Evolutionary conservation across 2,888 invertebrate genomes (phyloP).

Genomic region (Pasiphila rectangulata): DNA sequence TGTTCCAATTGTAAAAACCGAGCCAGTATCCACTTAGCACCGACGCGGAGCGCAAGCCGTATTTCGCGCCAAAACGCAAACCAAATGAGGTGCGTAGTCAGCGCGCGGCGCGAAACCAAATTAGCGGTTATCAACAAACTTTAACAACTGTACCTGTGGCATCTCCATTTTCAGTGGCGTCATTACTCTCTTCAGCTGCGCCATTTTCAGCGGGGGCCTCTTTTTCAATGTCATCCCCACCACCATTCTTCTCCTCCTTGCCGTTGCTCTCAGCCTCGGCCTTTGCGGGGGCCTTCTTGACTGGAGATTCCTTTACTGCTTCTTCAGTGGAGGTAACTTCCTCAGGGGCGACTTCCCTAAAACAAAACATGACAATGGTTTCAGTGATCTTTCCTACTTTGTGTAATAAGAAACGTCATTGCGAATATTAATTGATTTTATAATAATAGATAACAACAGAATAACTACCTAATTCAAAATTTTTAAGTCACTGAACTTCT

Average conservation of each 20-base stretch:
- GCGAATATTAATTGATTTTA: too few species aligned
- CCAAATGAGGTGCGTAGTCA: too few species aligned
- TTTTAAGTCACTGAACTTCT: not conserved
- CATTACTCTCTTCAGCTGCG: slow-evolving; percentile 72
- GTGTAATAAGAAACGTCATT: too few species aligned
- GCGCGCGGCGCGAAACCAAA: too few species aligned
- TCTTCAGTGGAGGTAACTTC: slow-evolving; percentile 72
- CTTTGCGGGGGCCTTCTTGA: slow-evolving; percentile 76
- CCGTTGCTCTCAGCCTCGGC: slow-evolving; percentile 75
- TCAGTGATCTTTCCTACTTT: too few species aligned
- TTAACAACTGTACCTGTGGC: slow-evolving; percentile 58
- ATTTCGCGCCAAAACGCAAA: too few species aligned
- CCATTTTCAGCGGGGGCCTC: slow-evolving; percentile 68
- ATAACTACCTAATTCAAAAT: not conserved
- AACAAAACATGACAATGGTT: slow-evolving; percentile 38
- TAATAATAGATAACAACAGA: too few species aligned
- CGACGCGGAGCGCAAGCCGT: too few species aligned
- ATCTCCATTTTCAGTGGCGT: slow-evolving; percentile 72
- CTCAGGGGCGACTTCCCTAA: slow-evolving; percentile 69
- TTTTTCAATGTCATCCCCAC: slow-evolving; percentile 55
- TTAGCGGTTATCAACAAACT: not conserved
- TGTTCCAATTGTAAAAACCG: too few species aligned
- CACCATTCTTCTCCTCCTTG: slow-evolving; percentile 70
- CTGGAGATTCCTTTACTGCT: slow-evolving; percentile 70
- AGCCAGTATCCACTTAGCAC: too few species aligned